phyloP scores from a whole-genome alignment of 2,888 invertebrate species.

The Malthinus seriepunctatus region DNA sequence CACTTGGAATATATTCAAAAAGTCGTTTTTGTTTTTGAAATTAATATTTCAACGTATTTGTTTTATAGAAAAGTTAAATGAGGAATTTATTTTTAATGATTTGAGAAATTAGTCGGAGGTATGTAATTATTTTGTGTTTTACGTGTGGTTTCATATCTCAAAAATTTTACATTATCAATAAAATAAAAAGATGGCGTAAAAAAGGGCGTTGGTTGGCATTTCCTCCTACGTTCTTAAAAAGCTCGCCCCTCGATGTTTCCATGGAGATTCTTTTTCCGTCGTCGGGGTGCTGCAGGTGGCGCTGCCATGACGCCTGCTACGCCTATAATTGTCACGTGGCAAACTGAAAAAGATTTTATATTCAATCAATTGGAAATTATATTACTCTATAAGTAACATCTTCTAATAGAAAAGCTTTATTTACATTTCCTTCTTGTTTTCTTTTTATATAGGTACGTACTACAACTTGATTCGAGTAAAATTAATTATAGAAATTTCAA shows the following conservation, averaged over 20 bases:
- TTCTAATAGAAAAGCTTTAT: neutral
- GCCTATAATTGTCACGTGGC: constrained; percentile 30
- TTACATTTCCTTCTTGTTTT: no score
- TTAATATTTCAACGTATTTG: neutral
- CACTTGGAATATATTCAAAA: neutral
- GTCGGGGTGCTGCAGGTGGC: constrained; percentile 45
- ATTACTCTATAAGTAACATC: constrained; percentile 14
- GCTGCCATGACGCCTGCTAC: constrained; percentile 37
- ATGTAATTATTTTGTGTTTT: constrained; percentile 19
- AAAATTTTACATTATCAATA: constrained; percentile 27
- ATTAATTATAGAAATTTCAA: no score
- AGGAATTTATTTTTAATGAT: neutral
- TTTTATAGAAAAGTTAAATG: neutral
- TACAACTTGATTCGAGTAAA: no score
- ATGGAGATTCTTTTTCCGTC: constrained; percentile 49
- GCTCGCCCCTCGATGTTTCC: constrained; percentile 46
- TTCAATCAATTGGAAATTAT: constrained; percentile 22
- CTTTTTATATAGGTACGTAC: no score
- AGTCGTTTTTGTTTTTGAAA: neutral
- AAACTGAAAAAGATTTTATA: constrained; percentile 23
- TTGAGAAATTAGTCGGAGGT: constrained; percentile 2
- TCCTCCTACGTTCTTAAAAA: constrained; percentile 49
- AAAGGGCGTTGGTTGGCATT: constrained; percentile 47
- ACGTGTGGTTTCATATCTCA: constrained; percentile 21
- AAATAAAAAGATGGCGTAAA: constrained; percentile 50